phyloP scores from a whole-genome alignment of 2,113 vertebrate species.

The Syrmaticus mikado region DNA sequence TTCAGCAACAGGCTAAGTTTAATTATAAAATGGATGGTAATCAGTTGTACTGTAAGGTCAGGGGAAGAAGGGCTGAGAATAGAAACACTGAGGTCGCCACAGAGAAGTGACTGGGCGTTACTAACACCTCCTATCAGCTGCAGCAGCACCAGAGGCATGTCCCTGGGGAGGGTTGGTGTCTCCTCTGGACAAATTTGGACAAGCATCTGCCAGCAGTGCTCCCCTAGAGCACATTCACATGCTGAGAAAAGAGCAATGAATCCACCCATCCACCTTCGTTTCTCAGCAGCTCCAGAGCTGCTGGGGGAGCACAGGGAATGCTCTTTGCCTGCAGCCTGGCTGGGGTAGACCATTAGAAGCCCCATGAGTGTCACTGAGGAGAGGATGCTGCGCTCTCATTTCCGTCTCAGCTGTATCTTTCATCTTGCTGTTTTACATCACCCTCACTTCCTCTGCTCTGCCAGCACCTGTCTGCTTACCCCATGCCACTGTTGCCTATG shows the following conservation, averaged over 20 bases:
- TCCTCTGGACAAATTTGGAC: background rate
- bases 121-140: background rate
- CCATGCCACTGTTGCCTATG: background rate
- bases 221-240: fast-evolving
- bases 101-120: background rate
- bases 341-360: background rate
- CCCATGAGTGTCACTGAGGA: fast-evolving
- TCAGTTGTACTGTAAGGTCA: background rate
- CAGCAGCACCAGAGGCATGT: background rate
- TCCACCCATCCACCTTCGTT: background rate
- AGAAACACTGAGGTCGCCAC: background rate
- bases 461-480: background rate
- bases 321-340: background rate
- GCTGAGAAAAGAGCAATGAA: background rate
- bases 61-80: background rate
- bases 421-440: background rate
- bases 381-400: background rate
- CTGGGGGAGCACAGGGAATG: background rate
- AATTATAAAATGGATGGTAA: background rate
- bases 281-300: background rate
- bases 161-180: background rate
- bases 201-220: background rate
- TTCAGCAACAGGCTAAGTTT: background rate
- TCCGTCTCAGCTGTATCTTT: background rate
- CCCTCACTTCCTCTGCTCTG: background rate